These are phyloP conservation scores for Lepus townsendii DNA, from an alignment of 2,797 vertebrate genomes.

Conservation along the genomic window DNA sequence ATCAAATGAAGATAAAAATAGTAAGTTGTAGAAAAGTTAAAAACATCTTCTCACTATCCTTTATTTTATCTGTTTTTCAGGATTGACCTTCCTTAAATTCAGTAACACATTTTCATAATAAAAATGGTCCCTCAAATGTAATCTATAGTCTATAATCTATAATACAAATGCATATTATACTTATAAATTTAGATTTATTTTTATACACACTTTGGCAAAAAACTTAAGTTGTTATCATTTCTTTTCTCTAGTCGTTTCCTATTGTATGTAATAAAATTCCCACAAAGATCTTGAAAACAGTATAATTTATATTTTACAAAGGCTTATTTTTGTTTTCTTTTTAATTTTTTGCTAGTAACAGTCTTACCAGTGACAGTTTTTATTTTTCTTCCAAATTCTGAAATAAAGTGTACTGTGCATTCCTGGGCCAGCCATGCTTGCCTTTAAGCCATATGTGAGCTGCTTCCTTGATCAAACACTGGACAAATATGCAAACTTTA, in stretches of 20 bases:
- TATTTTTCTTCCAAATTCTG: slow-evolving; percentile 64
- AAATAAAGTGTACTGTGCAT: slow-evolving; percentile 15
- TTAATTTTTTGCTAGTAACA: slow-evolving; percentile 61
- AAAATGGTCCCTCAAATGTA: slow-evolving; percentile 6
- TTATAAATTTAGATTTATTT: slow-evolving; percentile 46
- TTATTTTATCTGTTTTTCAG: slow-evolving; percentile 20
- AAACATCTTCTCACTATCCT: background rate
- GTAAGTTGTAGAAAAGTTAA: slow-evolving; percentile 78
- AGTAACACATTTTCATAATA: slow-evolving; percentile 12
- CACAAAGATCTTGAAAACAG: slow-evolving; percentile 6
- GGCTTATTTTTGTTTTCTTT: slow-evolving; percentile 79
- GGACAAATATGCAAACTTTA: background rate
- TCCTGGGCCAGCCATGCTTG: background rate
- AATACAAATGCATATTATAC: slow-evolving; percentile 4
- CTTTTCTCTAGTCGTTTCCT: slow-evolving; percentile 14
- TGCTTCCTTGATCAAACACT: slow-evolving; percentile 59
- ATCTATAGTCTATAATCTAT: slow-evolving; percentile 42
- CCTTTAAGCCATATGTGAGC: slow-evolving; percentile 19
- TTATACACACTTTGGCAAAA: background rate
- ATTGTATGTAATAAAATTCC: slow-evolving; percentile 61
- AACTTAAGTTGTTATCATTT: slow-evolving; percentile 42
- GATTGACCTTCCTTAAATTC: slow-evolving; percentile 10
- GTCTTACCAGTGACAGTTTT: slow-evolving; percentile 38
- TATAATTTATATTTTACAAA: slow-evolving; percentile 73
- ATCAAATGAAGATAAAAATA: slow-evolving; percentile 80